phyloP scores from a whole-genome alignment of 2,797 vertebrate species.

The Macropus fuliginosus region DNA sequence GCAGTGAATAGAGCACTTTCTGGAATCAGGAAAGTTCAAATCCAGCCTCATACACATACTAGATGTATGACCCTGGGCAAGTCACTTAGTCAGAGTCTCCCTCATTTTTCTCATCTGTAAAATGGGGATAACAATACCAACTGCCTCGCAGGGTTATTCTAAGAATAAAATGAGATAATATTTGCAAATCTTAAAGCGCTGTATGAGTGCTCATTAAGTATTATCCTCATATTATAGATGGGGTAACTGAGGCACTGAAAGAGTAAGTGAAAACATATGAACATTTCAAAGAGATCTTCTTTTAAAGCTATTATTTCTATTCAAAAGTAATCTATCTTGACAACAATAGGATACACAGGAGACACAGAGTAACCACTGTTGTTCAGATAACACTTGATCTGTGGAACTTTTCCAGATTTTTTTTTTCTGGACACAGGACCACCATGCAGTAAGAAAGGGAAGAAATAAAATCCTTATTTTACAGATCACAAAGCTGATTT shows the following conservation, averaged over 20 bases:
- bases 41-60: neutral
- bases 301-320: neutral
- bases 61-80: neutral
- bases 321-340: neutral
- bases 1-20: neutral
- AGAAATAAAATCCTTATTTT: neutral
- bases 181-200: neutral
- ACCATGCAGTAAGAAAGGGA: neutral
- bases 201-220: neutral
- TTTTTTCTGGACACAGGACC: neutral
- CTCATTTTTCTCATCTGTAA: neutral
- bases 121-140: neutral
- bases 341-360: neutral
- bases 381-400: neutral
- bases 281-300: neutral
- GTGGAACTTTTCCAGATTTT: neutral
- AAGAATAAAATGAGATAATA: neutral
- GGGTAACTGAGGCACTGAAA: neutral
- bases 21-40: neutral
- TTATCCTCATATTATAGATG: neutral
- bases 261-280: neutral
- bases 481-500: neutral
- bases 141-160: neutral
- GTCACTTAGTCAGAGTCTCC: neutral
- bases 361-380: neutral